Evolutionary conservation across 2,797 vertebrate genomes (phyloP), one percentile per base, ranked within the genome.

Genomic region (Sebastes glaucus): DNA sequence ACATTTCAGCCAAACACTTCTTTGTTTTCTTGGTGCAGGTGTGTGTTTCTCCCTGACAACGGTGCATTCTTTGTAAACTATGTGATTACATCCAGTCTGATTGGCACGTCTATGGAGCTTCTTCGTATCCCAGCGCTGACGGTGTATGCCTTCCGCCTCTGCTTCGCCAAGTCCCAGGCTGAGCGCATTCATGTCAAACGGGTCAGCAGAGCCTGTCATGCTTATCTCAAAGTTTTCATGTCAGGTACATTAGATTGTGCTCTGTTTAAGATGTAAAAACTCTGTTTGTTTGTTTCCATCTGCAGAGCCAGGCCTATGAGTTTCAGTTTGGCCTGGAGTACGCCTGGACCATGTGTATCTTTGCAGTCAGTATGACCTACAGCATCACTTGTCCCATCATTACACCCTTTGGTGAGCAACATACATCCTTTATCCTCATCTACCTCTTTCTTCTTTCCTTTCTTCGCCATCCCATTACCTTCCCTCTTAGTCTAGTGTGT

Each of bases 21-120:
- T 6, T 59, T 22, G 33, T 62, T 80, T 68, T 74, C 63, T 27
- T 22, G 35, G 7, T 32, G 11, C 88, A 99, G 98, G 94, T 99
- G 98, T 2, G 98, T 99, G 88, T 99, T 99, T 89, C 96, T 99
- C 27, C 98, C 98, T 0, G 98, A 99, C 94, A 99, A 99, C 0
- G 98, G 98, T 0, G 98, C 98, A 3, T 99, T 99, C 94, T 99
- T 99, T 0, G 96, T 99, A 62, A 99, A 98, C 94, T 99, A 99
- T 0, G 97, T 99, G 6, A 97, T 99, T 82, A 99, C 98, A 0
- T 96, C 98, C 22, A 97, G 97, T 82, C 87, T 99, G 90, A 96
- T 98, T 0, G 98, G 98, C 74, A 99, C 97, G 0, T 96, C 97
- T 22, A 98, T 98, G 97, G 98, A 99, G 85, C 93, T 99, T 74